A percentile compares a stretch with the other conserved stretches of the same genome.
phyloP scores from a whole-genome alignment of 2,113 vertebrate genomes.

The Pachypanchax playfairii region DNA sequence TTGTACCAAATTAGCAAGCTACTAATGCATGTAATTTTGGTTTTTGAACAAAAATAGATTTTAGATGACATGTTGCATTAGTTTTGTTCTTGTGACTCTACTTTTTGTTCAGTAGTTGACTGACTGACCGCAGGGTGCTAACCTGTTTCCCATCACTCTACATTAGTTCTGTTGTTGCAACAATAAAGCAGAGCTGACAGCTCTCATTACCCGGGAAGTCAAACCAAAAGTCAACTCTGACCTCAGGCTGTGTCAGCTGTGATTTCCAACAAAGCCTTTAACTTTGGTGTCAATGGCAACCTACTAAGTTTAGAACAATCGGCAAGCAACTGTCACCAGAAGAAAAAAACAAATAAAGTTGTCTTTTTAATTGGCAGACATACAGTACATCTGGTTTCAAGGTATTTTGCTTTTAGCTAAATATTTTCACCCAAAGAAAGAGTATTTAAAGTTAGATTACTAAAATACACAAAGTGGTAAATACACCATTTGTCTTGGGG shows the following conservation, averaged over 20 bases:
- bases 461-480: too few relatives aligned
- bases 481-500: too few relatives aligned
- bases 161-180: slow-evolving; percentile 16
- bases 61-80: too few relatives aligned
- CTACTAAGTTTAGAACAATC: background rate
- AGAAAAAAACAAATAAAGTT: background rate
- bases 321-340: background rate
- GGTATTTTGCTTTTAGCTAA: too few relatives aligned
- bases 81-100: background rate
- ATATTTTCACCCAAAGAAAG: too few relatives aligned
- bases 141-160: slow-evolving; percentile 13
- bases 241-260: slow-evolving; percentile 28
- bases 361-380: too few relatives aligned
- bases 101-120: background rate
- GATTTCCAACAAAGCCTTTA: slow-evolving; percentile 19
- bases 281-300: slow-evolving; percentile 13
- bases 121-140: slow-evolving; percentile 9
- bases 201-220: slow-evolving; percentile 33
- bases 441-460: too few relatives aligned
- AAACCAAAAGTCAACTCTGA: slow-evolving; percentile 21
- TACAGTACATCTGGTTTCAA: too few relatives aligned
- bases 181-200: slow-evolving; percentile 39
- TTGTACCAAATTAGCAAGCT: too few relatives aligned
- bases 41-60: too few relatives aligned
- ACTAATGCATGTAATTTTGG: too few relatives aligned